Evolutionary conservation across 2,113 vertebrate genomes (phyloP).

Genomic region (Antechinus stuartii): DNA sequence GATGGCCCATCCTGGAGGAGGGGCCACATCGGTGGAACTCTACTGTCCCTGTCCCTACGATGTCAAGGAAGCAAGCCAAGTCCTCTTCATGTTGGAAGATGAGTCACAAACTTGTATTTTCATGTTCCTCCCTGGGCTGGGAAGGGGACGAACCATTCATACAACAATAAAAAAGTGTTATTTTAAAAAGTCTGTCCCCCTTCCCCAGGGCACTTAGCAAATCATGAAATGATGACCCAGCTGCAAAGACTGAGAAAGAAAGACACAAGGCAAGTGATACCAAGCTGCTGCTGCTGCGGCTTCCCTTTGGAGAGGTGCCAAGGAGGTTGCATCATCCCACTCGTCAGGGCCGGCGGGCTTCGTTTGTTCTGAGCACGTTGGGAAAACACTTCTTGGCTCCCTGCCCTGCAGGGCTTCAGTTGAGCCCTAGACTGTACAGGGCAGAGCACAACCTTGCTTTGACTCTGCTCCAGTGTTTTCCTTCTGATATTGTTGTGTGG

Average conservation of each 20-base stretch:
- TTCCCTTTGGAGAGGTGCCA: not conserved
- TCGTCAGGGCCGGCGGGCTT: not conserved
- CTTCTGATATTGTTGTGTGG: not conserved
- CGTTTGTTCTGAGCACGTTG: not conserved
- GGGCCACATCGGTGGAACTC: not conserved
- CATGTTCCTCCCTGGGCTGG: constrained; percentile 33
- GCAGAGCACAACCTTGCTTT: not conserved
- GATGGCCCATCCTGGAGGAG: not conserved
- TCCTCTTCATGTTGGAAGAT: not conserved
- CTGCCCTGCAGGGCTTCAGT: rapidly evolving
- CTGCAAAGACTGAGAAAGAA: constrained; percentile 35
- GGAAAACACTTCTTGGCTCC: not conserved
- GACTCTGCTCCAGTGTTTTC: not conserved
- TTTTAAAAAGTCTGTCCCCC: constrained; percentile 74
- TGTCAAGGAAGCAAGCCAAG: not conserved
- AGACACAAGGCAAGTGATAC: constrained; percentile 49
- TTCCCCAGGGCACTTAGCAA: constrained; percentile 50
- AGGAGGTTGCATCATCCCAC: not conserved
- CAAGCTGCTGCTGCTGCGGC: not conserved
- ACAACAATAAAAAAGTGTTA: constrained; percentile 53
- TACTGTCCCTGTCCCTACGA: not conserved
- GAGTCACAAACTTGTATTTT: constrained; percentile 68
- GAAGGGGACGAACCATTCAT: constrained; percentile 33
- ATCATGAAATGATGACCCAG: constrained; percentile 75
- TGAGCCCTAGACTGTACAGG: not conserved